Evolutionary conservation across 2,888 invertebrate species (phyloP).

Genomic region (Invenusta paracnida): DNA sequence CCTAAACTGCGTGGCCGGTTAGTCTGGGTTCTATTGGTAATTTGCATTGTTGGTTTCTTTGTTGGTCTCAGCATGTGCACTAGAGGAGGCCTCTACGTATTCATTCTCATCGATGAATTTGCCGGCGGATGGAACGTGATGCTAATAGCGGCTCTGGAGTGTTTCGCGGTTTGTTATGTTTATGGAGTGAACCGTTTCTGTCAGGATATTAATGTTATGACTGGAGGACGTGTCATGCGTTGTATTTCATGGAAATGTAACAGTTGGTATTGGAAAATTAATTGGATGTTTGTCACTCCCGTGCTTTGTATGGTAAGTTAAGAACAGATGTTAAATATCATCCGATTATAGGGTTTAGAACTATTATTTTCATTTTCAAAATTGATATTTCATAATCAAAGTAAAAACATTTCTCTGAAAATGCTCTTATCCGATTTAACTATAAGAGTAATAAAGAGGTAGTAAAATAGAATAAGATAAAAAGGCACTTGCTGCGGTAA

Average conservation of each 20-base stretch:
- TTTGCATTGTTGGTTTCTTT: background rate
- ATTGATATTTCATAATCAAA: too few relatives aligned
- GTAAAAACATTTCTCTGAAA: too few relatives aligned
- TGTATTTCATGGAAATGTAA: constrained; percentile 50
- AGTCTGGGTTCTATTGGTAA: background rate
- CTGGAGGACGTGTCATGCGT: constrained; percentile 49
- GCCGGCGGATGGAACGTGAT: constrained; percentile 61
- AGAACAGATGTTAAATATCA: too few relatives aligned
- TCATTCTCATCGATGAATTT: constrained; percentile 55
- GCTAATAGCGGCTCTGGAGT: constrained; percentile 70
- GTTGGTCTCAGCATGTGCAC: constrained; percentile 13
- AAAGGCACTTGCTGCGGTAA: too few relatives aligned
- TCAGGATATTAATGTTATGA: constrained; percentile 54
- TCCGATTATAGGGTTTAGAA: too few relatives aligned
- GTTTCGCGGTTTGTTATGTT: constrained; percentile 70
- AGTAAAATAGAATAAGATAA: too few relatives aligned
- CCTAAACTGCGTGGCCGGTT: background rate
- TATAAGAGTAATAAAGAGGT: too few relatives aligned
- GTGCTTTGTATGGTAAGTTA: too few relatives aligned
- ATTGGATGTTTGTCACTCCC: constrained; percentile 39
- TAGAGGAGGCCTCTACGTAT: constrained; percentile 51
- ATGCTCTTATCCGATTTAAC: too few relatives aligned
- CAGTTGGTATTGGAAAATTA: constrained; percentile 46
- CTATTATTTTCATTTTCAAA: too few relatives aligned
- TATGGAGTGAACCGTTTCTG: constrained; percentile 53